A percentile compares a stretch with the other conserved stretches of the same genome.
These are phyloP conservation scores for Lamellibrachia luymesi DNA, from an alignment of 1,140 invertebrate genomes.

Conservation along the genomic window DNA sequence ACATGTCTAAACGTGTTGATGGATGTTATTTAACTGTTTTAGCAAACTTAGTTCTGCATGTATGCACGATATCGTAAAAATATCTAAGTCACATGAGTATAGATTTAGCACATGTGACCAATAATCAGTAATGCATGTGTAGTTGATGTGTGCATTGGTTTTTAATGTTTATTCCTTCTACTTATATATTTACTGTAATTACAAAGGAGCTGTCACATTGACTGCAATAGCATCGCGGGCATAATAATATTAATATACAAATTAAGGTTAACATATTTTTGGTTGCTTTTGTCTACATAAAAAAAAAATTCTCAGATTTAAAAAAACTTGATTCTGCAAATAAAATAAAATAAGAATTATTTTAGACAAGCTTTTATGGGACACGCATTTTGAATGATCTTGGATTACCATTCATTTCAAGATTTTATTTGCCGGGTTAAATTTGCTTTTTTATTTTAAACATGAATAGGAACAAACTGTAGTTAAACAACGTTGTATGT, in stretches of 20 bases:
- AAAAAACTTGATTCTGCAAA: background rate
- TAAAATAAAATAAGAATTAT: background rate
- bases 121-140: background rate
- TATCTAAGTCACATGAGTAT: background rate
- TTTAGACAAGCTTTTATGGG: too few relatives aligned
- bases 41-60: background rate
- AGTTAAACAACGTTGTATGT: too few relatives aligned
- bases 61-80: background rate
- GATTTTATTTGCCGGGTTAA: too few relatives aligned
- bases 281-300: background rate
- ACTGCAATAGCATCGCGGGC: background rate
- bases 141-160: background rate
- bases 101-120: background rate
- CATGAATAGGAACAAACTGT: too few relatives aligned
- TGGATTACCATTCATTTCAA: too few relatives aligned
- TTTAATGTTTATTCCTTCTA: background rate
- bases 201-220: background rate
- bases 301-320: background rate
- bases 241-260: background rate
- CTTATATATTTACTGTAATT: background rate
- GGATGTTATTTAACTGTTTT: background rate
- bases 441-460: too few relatives aligned
- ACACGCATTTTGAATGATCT: too few relatives aligned
- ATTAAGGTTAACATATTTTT: background rate
- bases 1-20: background rate